These are phyloP conservation scores for Notamacropus eugenii DNA, from an alignment of 2,797 vertebrate species.

Conservation along the genomic window DNA sequence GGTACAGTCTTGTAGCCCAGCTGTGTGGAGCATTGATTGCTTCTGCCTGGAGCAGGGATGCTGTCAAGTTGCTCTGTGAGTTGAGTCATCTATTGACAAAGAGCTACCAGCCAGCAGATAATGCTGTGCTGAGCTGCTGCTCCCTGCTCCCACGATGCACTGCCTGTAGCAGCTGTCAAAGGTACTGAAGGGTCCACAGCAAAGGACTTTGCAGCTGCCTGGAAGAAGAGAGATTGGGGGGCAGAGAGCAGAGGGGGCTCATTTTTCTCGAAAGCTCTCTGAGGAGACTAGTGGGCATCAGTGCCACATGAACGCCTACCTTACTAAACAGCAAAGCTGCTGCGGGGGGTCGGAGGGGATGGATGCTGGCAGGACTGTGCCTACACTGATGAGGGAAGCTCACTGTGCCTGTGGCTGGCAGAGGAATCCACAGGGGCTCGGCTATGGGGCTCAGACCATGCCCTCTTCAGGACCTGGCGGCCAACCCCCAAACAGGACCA, in stretches of 20 bases:
- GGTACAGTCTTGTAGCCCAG: slow-evolving; percentile 85
- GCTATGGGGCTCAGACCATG: slow-evolving; percentile 75
- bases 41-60: slow-evolving; percentile 91
- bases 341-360: slow-evolving; percentile 84
- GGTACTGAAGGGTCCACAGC: slow-evolving; percentile 74
- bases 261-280: slow-evolving; percentile 64
- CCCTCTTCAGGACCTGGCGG: slow-evolving; percentile 81
- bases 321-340: slow-evolving; percentile 89
- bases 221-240: slow-evolving; percentile 71
- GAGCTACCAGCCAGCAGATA: slow-evolving; percentile 87
- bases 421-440: slow-evolving; percentile 83
- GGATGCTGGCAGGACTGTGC: slow-evolving; percentile 70
- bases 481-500: slow-evolving; percentile 84
- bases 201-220: slow-evolving; percentile 72
- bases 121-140: slow-evolving; percentile 80
- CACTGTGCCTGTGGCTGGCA: slow-evolving; percentile 89
- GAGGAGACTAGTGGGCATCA: slow-evolving; percentile 65
- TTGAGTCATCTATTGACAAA: slow-evolving; percentile 92
- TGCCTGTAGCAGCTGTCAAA: slow-evolving; percentile 83
- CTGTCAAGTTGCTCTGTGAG: slow-evolving; percentile 90
- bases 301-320: slow-evolving; percentile 88
- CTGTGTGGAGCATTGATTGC: slow-evolving; percentile 90
- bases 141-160: slow-evolving; percentile 81
- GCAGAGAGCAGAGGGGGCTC: slow-evolving; percentile 26
- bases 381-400: slow-evolving; percentile 81